A percentile compares a stretch with the other conserved stretches of the same genome.
Evolutionary conservation across 1,140 invertebrate genomes (phyloP).

Genomic region (Oreohelix idahoensis): DNA sequence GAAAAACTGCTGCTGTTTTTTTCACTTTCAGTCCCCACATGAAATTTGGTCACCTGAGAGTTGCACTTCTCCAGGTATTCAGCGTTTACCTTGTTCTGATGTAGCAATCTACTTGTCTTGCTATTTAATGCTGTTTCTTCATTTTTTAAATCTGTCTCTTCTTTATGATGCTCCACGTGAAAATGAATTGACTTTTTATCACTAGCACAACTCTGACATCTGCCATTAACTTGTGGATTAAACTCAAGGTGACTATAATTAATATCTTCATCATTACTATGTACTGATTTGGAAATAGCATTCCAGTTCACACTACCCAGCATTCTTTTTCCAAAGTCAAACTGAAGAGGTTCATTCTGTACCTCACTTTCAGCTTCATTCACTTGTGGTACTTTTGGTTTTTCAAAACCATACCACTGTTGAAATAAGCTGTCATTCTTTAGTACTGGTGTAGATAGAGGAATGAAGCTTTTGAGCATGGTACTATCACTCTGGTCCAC

Average conservation of each 20-base stretch:
- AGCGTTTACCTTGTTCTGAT: not conserved
- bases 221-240: not conserved
- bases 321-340: constrained; percentile 26
- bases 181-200: not conserved
- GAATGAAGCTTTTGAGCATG: constrained; percentile 32
- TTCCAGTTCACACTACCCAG: not conserved
- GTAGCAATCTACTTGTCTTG: not conserved
- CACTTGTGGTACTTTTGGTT: not conserved
- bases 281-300: not conserved
- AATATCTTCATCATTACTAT: not conserved
- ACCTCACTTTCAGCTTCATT: constrained; percentile 32
- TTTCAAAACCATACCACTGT: constrained; percentile 42
- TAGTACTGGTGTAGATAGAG: constrained; percentile 50
- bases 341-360: constrained; percentile 49
- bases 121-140: not conserved
- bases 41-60: not conserved
- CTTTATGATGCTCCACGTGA: not conserved
- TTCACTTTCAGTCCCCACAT: not conserved
- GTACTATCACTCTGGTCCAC: not conserved
- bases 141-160: not conserved
- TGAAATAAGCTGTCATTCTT: constrained; percentile 23
- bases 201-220: not conserved
- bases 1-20: not conserved
- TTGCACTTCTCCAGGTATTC: not conserved
- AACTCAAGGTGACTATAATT: not conserved